Base-by-base conservation (phyloP, 2,888 invertebrate species). In the Lampropteryx suffumata region DNA sequence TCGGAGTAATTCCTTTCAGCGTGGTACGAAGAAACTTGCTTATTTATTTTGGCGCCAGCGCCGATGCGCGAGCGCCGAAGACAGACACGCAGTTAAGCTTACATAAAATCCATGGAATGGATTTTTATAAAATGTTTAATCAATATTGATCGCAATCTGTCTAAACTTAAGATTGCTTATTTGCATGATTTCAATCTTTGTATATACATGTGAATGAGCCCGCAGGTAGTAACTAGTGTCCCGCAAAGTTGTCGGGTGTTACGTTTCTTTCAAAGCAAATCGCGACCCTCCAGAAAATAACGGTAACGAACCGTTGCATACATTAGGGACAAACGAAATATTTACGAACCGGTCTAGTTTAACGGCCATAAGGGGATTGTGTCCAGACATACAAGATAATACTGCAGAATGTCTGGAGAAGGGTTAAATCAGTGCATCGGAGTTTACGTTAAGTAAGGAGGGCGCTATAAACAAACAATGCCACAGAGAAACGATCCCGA, bases 41-140 rank as follows among this genome's bases (percentile, higher is more conserved):
- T 89, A 84, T 88, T 89, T 88, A 82, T 82, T 76, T 88, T 88
- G 87, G 86, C 86, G 67, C 73, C 64, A 55, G 72, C 67, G 61
- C 61, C 67, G 76, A 87, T 88, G 84, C 80, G 82, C 81, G 65
- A 61, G 69, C 79, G 76, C 67, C 78, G 88, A 84, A 82, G 87
- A 86, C 82, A 81, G 85, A 88, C 70, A 74, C 65, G 75, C 73
- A 65, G 78, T 81, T 76, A 84, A 77, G 73, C 74, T 62, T 76
- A 76, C 68, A 82, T 82, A 77, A 76, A 76, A 70, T 66, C 61
- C 65, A 64, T 62, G 59, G 61, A 76, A 82, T 81, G 68, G 69
- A 71, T 76, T 77, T 64, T 70, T 74, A 79, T 62, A 61, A 24
- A 24, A 24, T 6, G 59, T 64, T 65, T 67, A 57, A 57, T 42